Conservation (phyloP, 2,797 vertebrate species). For the Rallus crepitans region DNA sequence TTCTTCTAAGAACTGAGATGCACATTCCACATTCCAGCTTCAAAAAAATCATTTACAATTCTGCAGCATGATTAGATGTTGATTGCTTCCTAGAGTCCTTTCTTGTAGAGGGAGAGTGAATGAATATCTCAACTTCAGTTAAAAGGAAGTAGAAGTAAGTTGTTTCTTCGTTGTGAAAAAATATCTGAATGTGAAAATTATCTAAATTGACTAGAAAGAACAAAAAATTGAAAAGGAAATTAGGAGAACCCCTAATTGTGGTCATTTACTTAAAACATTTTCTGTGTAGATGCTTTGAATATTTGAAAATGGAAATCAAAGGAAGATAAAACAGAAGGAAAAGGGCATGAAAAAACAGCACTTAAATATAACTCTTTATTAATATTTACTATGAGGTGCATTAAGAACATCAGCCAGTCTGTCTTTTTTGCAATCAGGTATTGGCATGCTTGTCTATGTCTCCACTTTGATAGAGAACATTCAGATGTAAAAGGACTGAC, state of each 20-base stretch:
- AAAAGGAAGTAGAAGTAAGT: not conserved
- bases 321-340: not conserved
- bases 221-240: not conserved
- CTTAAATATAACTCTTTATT: not conserved
- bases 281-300: not conserved
- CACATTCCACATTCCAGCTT: not conserved
- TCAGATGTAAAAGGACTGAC: not conserved
- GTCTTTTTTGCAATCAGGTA: not conserved
- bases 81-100: slow-evolving; percentile 17
- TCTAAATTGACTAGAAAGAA: not conserved
- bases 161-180: not conserved
- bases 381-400: not conserved
- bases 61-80: slow-evolving; percentile 4
- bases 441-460: not conserved
- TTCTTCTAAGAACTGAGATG: not conserved
- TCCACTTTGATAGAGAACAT: not conserved
- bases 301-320: not conserved
- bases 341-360: not conserved
- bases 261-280: not conserved
- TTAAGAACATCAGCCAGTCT: not conserved
- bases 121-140: not conserved
- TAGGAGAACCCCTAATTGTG: not conserved
- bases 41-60: not conserved
- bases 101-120: not conserved
- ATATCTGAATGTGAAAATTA: not conserved